Evolutionary conservation across 1,140 invertebrate genomes (phyloP).

Genomic region (Lepidostoma basale): DNA sequence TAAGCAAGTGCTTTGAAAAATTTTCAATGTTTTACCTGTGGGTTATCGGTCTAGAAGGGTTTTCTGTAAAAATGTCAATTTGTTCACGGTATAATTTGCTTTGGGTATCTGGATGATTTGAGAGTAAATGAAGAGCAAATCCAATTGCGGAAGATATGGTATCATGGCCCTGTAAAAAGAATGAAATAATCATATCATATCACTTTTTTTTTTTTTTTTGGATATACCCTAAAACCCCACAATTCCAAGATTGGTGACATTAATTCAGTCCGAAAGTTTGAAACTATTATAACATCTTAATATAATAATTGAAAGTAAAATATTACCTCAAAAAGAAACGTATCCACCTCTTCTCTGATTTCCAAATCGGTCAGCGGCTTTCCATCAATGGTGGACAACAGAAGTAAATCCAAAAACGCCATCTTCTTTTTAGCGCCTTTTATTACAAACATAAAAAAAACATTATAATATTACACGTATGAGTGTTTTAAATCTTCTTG

Average conservation of each 20-base stretch:
- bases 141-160: slow-evolving; percentile 71
- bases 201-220: neutral
- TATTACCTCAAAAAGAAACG: slow-evolving; percentile 77
- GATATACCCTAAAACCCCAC: neutral
- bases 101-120: slow-evolving; percentile 60
- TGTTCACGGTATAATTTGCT: slow-evolving; percentile 61
- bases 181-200: neutral
- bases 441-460: slow-evolving; percentile 15
- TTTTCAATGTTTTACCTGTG: no score
- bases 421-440: slow-evolving; percentile 65
- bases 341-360: slow-evolving; percentile 76
- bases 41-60: slow-evolving; percentile 55
- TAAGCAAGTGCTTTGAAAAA: no score
- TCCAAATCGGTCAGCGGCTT: slow-evolving; percentile 65
- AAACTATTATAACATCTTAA: neutral
- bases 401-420: slow-evolving; percentile 78
- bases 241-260: no score
- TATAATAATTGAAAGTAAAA: neutral
- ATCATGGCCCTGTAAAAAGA: slow-evolving; percentile 73
- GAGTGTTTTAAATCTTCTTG: neutral
- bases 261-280: neutral
- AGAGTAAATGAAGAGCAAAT: slow-evolving; percentile 62
- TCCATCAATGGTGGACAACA: slow-evolving; percentile 66
- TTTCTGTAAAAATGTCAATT: slow-evolving; percentile 54
- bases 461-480: no score